phyloP scores from a whole-genome alignment of 2,113 vertebrate species.

The Abramis brama region DNA sequence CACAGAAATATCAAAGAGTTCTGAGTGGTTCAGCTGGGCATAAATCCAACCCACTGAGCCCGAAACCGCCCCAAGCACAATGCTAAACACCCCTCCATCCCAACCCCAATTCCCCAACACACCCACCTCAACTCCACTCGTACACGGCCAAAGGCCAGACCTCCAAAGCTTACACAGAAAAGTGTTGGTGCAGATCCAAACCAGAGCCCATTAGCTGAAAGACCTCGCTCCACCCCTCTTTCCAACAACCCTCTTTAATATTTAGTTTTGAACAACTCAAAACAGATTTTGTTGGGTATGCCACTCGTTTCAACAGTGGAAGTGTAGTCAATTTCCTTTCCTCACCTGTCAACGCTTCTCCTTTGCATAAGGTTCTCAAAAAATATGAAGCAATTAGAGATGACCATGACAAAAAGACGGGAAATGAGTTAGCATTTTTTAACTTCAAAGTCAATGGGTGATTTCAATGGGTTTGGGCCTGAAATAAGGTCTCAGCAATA shows the following conservation, averaged over 20 bases:
- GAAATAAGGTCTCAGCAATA: neutral
- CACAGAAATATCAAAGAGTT: constrained; percentile 55
- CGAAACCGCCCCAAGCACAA: constrained; percentile 57
- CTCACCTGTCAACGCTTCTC: neutral
- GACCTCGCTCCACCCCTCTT: constrained; percentile 22
- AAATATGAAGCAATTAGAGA: constrained; percentile 4
- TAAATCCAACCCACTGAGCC: constrained; percentile 56
- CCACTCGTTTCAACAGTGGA: neutral
- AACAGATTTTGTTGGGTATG: constrained; percentile 42
- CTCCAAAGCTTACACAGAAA: constrained; percentile 66
- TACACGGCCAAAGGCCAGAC: constrained; percentile 62
- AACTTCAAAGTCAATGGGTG: neutral
- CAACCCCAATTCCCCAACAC: constrained; percentile 38
- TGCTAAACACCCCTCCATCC: constrained; percentile 61
- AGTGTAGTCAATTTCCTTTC: constrained; percentile 25
- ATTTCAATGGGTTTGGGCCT: neutral
- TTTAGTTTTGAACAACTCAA: constrained; percentile 35
- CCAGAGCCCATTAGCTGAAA: constrained; percentile 60
- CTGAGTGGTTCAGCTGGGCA: constrained; percentile 55
- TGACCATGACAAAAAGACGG: neutral
- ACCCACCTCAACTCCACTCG: constrained; percentile 41
- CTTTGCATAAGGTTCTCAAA: neutral
- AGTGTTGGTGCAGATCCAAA: constrained; percentile 69
- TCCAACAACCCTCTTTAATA: constrained; percentile 27
- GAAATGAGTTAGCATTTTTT: neutral